Conservation (phyloP, 2,113 vertebrate species). For the Oryzias melastigma region DNA sequence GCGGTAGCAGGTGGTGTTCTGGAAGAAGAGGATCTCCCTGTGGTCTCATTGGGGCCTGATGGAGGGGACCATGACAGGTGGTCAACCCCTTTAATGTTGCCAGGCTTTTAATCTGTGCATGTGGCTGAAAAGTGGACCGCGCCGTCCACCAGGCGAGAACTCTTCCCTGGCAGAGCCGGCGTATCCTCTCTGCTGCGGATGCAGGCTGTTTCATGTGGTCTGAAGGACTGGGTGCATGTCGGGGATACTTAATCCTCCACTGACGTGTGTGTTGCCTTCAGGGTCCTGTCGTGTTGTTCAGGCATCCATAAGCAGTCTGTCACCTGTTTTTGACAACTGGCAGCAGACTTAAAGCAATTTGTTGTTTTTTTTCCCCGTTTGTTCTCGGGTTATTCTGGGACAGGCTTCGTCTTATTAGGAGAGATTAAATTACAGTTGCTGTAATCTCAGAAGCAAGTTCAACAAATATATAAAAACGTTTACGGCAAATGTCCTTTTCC, state of each 20-base stretch:
- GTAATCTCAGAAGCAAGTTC: conserved; percentile 26
- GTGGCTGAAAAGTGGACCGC: conserved; percentile 53
- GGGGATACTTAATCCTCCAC: conserved; percentile 39
- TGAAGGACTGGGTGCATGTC: conserved; percentile 28
- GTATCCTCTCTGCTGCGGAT: conserved; percentile 44
- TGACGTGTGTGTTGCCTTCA: conserved; percentile 43
- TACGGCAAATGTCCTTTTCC: conserved; percentile 1
- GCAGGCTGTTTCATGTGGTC: conserved; percentile 62
- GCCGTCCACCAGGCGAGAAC: conserved; percentile 46
- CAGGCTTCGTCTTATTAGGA: conserved; percentile 2
- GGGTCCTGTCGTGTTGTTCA: conserved; percentile 16
- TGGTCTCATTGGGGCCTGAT: conserved; percentile 66
- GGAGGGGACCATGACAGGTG: conserved; percentile 71
- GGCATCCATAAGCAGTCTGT: conserved; percentile 20
- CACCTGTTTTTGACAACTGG: conserved; percentile 55
- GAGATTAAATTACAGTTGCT: conserved; percentile 19
- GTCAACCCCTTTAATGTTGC: conserved; percentile 70
- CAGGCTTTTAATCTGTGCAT: conserved; percentile 65
- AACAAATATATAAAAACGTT: conserved; percentile 21
- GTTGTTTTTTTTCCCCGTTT: conserved; percentile 21
- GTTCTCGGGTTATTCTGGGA: conserved; percentile 41
- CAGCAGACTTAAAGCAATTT: conserved; percentile 13
- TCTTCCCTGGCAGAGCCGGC: conserved; percentile 55
- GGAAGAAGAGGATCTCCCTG: conserved; percentile 67
- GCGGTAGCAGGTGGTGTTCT: conserved; percentile 67